Percentiles rank a stretch among this genome's conserved stretches.
phyloP scores from a whole-genome alignment of 2,888 invertebrate genomes.

The Sinhomidia bicolor region DNA sequence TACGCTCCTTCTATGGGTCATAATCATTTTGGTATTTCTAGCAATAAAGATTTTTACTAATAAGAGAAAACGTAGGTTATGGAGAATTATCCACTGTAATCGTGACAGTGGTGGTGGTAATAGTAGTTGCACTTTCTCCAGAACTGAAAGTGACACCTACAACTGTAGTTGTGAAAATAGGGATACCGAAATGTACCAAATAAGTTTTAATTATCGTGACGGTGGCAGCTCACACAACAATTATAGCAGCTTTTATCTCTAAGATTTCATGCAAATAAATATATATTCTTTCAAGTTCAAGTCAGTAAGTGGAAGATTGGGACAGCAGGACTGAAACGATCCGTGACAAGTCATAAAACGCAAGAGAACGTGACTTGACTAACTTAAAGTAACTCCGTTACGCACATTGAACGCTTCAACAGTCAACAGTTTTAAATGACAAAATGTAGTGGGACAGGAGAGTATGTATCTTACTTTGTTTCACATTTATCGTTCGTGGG shows the following conservation, averaged over 20 bases:
- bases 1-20: conserved; percentile 69
- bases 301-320: not conserved
- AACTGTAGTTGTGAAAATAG: not conserved
- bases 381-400: not conserved
- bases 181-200: conserved; percentile 13
- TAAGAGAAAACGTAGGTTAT: conserved; percentile 8
- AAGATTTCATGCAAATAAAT: no score
- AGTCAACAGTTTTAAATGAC: no score
- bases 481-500: no score
- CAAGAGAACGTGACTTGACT: not conserved
- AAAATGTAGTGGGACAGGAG: no score
- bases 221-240: not conserved
- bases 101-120: not conserved
- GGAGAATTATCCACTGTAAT: not conserved
- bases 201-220: not conserved
- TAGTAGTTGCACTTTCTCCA: not conserved
- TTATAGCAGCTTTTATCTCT: conserved; percentile 55
- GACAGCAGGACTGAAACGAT: not conserved
- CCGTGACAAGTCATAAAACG: no score
- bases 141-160: not conserved
- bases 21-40: conserved; percentile 59
- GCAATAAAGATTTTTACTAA: conserved; percentile 27
- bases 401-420: no score
- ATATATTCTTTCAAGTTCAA: no score
- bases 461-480: no score